A percentile compares a stretch with the other conserved stretches of the same genome.
These are phyloP conservation scores for Polia nebulosa DNA, from an alignment of 2,888 invertebrate genomes.

Conservation along the genomic window DNA sequence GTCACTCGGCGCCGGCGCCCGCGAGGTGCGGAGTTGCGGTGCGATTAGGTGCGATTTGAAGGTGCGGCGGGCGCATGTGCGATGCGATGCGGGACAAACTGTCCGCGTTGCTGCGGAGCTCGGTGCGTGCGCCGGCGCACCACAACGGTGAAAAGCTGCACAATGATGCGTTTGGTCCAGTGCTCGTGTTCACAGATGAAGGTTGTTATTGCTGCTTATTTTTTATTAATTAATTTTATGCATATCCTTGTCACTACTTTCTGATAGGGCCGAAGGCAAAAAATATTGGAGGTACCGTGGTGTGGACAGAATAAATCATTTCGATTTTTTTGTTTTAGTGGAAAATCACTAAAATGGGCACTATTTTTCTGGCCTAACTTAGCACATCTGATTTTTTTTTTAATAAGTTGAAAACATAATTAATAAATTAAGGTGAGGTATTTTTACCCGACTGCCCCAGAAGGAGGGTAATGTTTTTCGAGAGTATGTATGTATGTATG, in stretches of 20 bases:
- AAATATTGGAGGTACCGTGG: not conserved
- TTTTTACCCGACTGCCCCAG: no score
- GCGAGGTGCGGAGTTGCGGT: slow-evolving; percentile 35
- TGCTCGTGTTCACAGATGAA: slow-evolving; percentile 84
- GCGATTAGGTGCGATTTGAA: slow-evolving; percentile 42
- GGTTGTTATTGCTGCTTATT: slow-evolving; percentile 68
- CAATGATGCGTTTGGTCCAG: slow-evolving; percentile 80
- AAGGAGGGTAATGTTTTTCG: no score
- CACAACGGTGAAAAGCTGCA: slow-evolving; percentile 81
- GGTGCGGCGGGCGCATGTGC: slow-evolving; percentile 77
- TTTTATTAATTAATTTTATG: not conserved
- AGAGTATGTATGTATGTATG: no score
- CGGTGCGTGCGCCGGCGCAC: slow-evolving; percentile 79
- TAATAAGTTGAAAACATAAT: not conserved
- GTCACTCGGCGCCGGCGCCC: slow-evolving; percentile 80
- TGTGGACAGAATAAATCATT: not conserved
- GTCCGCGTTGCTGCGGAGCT: slow-evolving; percentile 82
- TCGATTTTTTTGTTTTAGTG: not conserved
- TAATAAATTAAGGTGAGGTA: no score
- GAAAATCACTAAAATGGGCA: not conserved
- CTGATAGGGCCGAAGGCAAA: not conserved
- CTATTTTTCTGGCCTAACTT: not conserved
- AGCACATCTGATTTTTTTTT: not conserved
- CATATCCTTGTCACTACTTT: not conserved
- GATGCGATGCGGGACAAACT: slow-evolving; percentile 89